Conservation (phyloP, 2,797 vertebrate genomes). For the Mormyrops attenuatus region DNA sequence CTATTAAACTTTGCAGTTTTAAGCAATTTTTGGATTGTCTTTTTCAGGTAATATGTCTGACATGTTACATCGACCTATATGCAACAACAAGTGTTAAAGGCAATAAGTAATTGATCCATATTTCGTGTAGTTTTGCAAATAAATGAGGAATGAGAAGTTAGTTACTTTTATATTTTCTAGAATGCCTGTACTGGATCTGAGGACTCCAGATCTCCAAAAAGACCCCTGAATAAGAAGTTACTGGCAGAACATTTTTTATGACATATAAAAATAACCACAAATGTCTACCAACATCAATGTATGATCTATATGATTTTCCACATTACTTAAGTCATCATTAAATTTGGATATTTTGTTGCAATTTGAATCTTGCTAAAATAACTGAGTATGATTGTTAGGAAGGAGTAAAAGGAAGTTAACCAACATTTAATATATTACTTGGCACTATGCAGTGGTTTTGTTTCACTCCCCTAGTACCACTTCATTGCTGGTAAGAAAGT, state of each 20-base stretch:
- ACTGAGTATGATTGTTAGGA: background rate
- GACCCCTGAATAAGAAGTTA: background rate
- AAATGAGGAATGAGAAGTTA: background rate
- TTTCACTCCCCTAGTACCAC: background rate
- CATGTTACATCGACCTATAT: background rate
- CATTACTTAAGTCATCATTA: background rate
- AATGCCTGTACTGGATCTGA: background rate
- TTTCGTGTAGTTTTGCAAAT: background rate
- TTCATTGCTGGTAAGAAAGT: background rate
- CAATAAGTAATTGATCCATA: background rate
- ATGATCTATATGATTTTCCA: background rate
- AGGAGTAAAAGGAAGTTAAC: background rate
- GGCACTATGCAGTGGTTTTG: background rate
- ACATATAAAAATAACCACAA: background rate
- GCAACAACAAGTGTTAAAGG: background rate
- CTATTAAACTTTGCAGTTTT: slow-evolving; percentile 1
- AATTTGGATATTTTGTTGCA: background rate
- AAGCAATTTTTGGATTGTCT: background rate
- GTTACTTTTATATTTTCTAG: background rate
- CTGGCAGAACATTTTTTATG: background rate
- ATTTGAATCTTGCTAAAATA: background rate
- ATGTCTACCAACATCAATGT: background rate
- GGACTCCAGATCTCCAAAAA: background rate
- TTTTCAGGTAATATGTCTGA: background rate
- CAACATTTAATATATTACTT: background rate